Conservation (phyloP, 2,113 vertebrate species). For the Caretta caretta region DNA sequence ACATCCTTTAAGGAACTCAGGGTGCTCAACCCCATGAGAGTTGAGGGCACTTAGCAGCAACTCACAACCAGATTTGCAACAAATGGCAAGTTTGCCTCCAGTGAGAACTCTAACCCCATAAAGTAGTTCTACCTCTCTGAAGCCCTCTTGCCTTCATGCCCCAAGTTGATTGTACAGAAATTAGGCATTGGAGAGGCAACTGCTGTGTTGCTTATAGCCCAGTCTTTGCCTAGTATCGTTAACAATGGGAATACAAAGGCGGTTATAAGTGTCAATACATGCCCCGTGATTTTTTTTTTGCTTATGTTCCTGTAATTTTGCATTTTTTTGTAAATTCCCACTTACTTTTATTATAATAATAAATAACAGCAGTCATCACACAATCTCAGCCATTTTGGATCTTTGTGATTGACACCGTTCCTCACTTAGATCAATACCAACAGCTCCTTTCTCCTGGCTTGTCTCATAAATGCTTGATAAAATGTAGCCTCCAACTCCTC, state of each 20-base stretch:
- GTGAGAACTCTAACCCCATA: neutral
- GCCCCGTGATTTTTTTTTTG: neutral
- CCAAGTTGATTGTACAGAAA: accelerated
- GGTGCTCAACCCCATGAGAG: neutral
- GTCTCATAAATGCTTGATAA: neutral
- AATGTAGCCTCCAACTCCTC: neutral
- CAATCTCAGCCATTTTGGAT: neutral
- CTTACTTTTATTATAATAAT: neutral
- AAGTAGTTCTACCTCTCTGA: accelerated
- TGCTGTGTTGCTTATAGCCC: neutral
- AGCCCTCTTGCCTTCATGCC: neutral
- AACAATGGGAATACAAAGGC: neutral
- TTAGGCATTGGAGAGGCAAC: accelerated
- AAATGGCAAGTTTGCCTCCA: neutral
- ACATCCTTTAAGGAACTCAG: neutral
- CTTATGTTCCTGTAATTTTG: neutral
- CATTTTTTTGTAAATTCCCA: neutral
- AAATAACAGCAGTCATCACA: neutral
- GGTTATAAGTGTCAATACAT: neutral
- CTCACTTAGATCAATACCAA: neutral
- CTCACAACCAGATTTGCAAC: accelerated
- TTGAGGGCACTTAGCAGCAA: neutral
- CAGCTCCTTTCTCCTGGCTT: neutral
- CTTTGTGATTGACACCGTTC: neutral
- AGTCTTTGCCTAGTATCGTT: neutral